Conservation (phyloP, 2,797 vertebrate genomes). For the Gallinago nigripennis region DNA sequence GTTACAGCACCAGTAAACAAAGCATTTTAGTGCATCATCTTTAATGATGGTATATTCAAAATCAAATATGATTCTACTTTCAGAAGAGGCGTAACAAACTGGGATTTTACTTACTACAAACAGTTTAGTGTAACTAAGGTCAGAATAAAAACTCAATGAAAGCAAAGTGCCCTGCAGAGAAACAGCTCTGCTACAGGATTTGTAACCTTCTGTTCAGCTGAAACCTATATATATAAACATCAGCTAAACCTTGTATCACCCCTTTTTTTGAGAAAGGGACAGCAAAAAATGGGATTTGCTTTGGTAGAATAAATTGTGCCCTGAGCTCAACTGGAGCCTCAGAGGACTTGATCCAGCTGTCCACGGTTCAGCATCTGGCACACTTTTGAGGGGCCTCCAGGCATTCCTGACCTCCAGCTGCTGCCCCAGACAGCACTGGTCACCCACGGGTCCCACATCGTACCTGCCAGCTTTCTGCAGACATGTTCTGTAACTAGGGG, state of each 20-base stretch:
- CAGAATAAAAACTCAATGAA: background rate
- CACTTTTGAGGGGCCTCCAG: background rate
- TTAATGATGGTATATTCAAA: background rate
- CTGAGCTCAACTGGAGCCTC: background rate
- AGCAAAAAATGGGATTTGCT: background rate
- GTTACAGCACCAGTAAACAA: background rate
- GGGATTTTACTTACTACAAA: background rate
- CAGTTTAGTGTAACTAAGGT: background rate
- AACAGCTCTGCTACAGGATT: background rate
- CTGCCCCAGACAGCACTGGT: background rate
- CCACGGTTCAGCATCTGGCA: accelerated
- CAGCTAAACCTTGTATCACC: background rate
- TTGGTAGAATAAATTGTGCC: background rate
- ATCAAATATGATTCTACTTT: background rate
- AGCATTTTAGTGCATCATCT: background rate
- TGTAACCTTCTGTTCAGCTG: background rate
- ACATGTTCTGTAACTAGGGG: accelerated
- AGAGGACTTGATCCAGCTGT: accelerated
- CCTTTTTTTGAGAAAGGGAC: background rate
- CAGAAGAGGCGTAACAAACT: background rate
- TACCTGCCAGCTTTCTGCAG: background rate
- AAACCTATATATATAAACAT: background rate
- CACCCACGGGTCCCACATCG: accelerated
- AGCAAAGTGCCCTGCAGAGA: accelerated
- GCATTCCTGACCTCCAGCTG: background rate